A percentile compares a stretch with the other conserved stretches of the same genome.
Conservation (phyloP, 2,888 invertebrate species). For the Trissolcus brochymenae region DNA sequence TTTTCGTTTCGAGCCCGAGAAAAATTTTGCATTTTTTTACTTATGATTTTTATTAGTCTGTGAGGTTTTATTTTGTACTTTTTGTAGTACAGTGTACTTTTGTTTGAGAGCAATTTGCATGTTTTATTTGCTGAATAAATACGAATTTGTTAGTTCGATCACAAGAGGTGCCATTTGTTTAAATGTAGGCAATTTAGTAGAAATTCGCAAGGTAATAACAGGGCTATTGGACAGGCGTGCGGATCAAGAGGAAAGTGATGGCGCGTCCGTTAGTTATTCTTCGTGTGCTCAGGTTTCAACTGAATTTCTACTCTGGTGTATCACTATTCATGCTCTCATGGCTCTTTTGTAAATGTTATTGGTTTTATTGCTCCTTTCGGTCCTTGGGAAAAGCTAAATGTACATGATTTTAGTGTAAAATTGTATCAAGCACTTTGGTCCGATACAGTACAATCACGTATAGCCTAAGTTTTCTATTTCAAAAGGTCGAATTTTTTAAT, state of each 20-base stretch:
- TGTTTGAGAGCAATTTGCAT: neutral
- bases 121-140: conserved; percentile 10
- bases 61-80: too few species aligned
- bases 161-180: conserved; percentile 20
- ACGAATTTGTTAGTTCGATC: neutral
- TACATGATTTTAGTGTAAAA: conserved; percentile 25
- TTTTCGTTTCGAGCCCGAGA: neutral
- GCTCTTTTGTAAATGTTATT: conserved; percentile 36
- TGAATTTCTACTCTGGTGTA: conserved; percentile 22
- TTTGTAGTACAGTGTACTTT: too few species aligned
- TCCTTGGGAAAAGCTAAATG: conserved; percentile 27
- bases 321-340: conserved; percentile 25
- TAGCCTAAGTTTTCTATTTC: too few species aligned
- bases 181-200: conserved; percentile 31
- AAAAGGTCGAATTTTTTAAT: too few species aligned
- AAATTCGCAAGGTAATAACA: conserved; percentile 29
- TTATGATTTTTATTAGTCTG: too few species aligned
- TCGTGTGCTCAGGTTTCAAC: conserved; percentile 14
- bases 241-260: conserved; percentile 35
- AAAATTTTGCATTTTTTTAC: neutral
- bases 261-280: conserved; percentile 33
- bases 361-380: conserved; percentile 23
- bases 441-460: neutral
- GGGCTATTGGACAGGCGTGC: conserved; percentile 35
- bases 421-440: conserved; percentile 10